Evolutionary conservation across 2,113 vertebrate genomes (phyloP).

Genomic region (Helogale parvula): DNA sequence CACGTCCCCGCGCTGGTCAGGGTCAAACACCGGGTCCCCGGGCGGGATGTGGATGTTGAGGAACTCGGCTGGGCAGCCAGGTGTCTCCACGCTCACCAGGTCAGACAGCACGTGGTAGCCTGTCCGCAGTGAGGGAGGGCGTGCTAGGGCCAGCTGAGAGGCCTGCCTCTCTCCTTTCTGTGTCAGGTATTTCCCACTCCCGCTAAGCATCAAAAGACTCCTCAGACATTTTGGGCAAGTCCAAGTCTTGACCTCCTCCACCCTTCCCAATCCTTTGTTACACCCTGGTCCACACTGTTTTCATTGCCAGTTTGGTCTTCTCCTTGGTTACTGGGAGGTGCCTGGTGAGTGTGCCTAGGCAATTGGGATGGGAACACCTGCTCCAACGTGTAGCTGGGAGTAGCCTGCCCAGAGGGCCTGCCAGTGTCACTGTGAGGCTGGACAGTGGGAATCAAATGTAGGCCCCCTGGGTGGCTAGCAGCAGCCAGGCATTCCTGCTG

Average conservation of each 20-base stretch:
- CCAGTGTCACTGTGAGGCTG: background rate
- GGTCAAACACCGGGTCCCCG: slow-evolving; percentile 92
- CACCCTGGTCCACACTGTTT: slow-evolving; percentile 46
- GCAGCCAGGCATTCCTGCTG: background rate
- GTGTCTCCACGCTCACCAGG: slow-evolving; percentile 85
- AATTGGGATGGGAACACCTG: background rate
- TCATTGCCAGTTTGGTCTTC: slow-evolving; percentile 55
- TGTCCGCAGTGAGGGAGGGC: background rate
- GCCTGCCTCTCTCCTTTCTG: background rate
- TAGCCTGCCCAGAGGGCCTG: slow-evolving; percentile 37
- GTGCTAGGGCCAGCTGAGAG: background rate
- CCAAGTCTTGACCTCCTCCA: slow-evolving; percentile 29
- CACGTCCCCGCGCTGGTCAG: slow-evolving; percentile 80
- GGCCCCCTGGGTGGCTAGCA: background rate
- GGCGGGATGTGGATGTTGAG: slow-evolving; percentile 91
- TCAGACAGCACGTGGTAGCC: slow-evolving; percentile 92
- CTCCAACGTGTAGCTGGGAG: slow-evolving; percentile 23
- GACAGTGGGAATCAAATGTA: background rate
- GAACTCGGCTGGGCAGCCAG: slow-evolving; percentile 94
- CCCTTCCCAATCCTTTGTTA: background rate
- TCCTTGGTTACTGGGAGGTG: slow-evolving; percentile 72
- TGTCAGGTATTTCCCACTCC: background rate
- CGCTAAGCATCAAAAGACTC: background rate
- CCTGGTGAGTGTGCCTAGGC: slow-evolving; percentile 6
- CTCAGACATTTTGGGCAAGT: background rate